Evolutionary conservation across 2,113 vertebrate genomes (phyloP).

Genomic region (Ceuthmochares aereus): DNA sequence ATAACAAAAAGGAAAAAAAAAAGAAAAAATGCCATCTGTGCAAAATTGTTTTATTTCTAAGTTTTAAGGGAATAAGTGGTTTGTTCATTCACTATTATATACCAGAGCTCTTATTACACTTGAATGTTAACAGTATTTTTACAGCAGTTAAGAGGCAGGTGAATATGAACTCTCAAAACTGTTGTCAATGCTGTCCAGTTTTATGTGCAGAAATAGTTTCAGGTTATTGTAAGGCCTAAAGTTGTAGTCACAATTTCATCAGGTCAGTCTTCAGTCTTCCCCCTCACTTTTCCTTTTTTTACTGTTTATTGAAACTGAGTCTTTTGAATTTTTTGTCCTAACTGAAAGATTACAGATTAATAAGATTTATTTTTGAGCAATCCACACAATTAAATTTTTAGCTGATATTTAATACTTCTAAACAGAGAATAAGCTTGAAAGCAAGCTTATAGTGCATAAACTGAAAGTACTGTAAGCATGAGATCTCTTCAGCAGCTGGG

Average conservation of each 20-base stretch:
- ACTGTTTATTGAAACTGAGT: neutral
- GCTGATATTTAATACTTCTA: neutral
- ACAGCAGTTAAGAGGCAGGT: constrained; percentile 7
- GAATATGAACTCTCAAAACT: neutral
- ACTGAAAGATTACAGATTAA: neutral
- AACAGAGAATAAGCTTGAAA: neutral
- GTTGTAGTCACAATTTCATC: neutral
- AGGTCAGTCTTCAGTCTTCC: neutral
- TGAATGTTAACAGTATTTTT: constrained; percentile 60
- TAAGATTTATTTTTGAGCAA: neutral
- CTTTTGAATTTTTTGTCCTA: neutral
- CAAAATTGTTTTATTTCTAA: constrained; percentile 44
- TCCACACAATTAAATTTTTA: neutral
- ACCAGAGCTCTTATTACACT: constrained; percentile 15
- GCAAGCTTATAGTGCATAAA: neutral
- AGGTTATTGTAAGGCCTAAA: neutral
- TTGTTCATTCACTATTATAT: constrained; percentile 39
- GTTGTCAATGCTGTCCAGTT: neutral
- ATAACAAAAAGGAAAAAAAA: neutral
- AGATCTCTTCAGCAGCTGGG: neutral
- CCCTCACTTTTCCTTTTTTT: neutral
- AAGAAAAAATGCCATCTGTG: neutral
- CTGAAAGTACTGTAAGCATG: neutral
- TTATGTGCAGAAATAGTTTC: neutral
- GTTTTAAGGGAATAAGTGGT: constrained; percentile 49